Percentiles rank a stretch among this genome's conserved stretches.
phyloP scores from a whole-genome alignment of 2,797 vertebrate genomes.

The Taeniopygia guttata region DNA sequence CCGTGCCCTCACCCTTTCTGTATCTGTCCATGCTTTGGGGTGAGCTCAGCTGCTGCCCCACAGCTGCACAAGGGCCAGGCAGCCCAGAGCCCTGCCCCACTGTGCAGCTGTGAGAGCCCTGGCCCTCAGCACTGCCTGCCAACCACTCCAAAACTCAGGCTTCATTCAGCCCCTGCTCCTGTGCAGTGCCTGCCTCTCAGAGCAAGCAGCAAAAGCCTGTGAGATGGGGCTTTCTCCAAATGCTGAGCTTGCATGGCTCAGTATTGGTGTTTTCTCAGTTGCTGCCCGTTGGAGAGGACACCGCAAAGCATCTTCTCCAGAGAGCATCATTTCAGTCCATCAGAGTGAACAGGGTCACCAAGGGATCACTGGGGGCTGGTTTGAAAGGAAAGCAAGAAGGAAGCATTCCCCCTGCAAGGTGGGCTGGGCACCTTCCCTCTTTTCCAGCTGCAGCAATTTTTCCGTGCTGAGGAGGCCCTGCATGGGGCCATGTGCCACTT shows the following conservation, averaged over 20 bases:
- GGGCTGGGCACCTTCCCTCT: background rate
- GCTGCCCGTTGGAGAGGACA: background rate
- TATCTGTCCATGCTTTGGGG: fast-evolving
- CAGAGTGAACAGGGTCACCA: background rate
- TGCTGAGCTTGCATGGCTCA: background rate
- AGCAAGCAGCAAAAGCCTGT: background rate
- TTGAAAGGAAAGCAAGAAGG: background rate
- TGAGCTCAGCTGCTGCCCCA: fast-evolving
- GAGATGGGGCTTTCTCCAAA: background rate
- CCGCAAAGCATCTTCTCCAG: background rate
- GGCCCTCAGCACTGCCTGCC: background rate
- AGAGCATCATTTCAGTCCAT: background rate
- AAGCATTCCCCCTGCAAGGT: background rate
- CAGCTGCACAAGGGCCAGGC: background rate
- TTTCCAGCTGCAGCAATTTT: background rate
- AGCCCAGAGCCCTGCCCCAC: fast-evolving
- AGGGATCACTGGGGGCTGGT: background rate
- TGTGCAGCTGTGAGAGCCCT: too few relatives aligned
- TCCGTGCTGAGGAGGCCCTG: fast-evolving
- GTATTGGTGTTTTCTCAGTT: background rate
- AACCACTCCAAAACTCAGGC: background rate
- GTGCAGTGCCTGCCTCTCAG: background rate
- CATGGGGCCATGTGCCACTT: fast-evolving
- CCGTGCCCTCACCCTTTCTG: background rate
- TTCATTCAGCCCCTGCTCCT: background rate